Percentiles rank a stretch among this genome's conserved stretches.
Evolutionary conservation across 2,113 vertebrate genomes (phyloP).

Genomic region (Eubucco bourcierii): DNA sequence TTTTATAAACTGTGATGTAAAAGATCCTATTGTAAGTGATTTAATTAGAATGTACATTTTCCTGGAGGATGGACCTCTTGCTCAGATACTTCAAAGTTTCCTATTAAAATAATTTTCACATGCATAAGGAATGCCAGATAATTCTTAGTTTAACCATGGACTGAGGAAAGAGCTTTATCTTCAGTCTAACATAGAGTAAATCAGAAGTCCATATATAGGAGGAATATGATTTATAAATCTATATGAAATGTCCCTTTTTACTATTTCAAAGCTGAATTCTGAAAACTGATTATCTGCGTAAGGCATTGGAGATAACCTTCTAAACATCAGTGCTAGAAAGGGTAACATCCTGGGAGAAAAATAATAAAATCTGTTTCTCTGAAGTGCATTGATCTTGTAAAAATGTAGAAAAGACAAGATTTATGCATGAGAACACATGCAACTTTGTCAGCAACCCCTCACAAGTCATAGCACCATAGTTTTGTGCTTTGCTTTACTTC

Average conservation of each 20-base stretch:
- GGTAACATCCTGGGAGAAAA: background rate
- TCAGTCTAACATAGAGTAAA: background rate
- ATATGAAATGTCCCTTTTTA: background rate
- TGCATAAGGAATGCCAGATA: background rate
- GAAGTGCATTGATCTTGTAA: background rate
- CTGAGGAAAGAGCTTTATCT: background rate
- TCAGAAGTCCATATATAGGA: background rate
- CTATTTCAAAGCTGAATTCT: background rate
- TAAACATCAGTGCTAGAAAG: background rate
- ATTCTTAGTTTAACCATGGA: background rate
- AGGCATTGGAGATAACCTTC: background rate
- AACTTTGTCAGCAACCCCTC: background rate
- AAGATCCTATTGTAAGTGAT: background rate
- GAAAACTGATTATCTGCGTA: background rate
- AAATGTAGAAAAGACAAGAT: background rate
- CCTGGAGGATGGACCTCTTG: background rate
- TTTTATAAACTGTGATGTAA: background rate
- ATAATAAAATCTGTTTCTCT: background rate
- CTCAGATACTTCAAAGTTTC: background rate
- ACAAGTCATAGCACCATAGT: background rate
- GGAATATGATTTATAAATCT: background rate
- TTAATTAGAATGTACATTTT: background rate
- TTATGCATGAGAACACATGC: background rate
- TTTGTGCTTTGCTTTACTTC: background rate
- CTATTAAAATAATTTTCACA: background rate